Evolutionary conservation across 1,140 invertebrate species (phyloP), one percentile per base, ranked within the genome.

Genomic region (Drosophila kurseongensis): DNA sequence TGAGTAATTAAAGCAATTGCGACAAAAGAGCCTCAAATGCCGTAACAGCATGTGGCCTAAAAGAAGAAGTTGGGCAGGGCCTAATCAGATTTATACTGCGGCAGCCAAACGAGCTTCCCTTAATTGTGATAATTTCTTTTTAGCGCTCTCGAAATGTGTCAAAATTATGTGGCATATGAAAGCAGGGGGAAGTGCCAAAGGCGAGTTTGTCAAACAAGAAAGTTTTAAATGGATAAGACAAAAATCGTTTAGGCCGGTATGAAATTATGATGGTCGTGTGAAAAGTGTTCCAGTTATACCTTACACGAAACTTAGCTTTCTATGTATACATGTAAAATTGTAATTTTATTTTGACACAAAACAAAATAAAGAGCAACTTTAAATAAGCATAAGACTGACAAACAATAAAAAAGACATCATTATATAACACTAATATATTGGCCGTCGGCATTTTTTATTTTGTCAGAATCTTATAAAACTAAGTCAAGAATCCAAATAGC

Each of bases 121-220:
- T 85, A 80, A 84, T 84, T 84, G 81, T 78, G 66, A 86, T 86
- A 79, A 88, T 88, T 79, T 79, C 59, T 88, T 65, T 82, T 71
- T 75, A 80, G 71, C 80, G 47, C 63, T 27, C 47, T 66, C 7
- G 29, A 45, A 65, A 41, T 58, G 55, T 44, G 47, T 41, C 40
- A 45, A 60, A 72, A 72, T 51, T 36, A 38, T 35, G 44, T 50
- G 18, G 27, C 32, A 38, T 3, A 38, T 10, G n/a, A 29, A 2
- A 18, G 18, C 18, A 6, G 36, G 10, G n/a, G 10, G 13, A 38
- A 18, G 44, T 47, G 27, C 38, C 8, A 10, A 45, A 14, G 41
- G 2, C n/a, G 35, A 45, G 44, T 42, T 38, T 61, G 47, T 48
- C 57, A 38, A 47, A 65, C 36, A 38, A 27, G 16, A 23, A 71